phyloP scores from a whole-genome alignment of 2,797 vertebrate genomes.

The Propithecus deckenii region DNA sequence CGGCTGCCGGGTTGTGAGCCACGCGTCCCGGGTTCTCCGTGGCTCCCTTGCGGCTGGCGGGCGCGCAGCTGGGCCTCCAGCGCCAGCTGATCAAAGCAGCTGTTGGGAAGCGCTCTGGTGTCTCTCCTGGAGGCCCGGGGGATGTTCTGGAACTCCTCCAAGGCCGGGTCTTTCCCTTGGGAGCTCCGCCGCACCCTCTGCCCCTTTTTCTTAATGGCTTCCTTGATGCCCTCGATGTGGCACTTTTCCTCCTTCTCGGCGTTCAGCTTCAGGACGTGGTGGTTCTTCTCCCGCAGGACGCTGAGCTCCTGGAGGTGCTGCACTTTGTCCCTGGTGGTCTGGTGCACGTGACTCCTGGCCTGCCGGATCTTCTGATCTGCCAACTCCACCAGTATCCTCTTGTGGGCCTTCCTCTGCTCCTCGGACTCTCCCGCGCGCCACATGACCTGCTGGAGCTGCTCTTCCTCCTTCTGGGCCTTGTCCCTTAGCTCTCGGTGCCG shows the following conservation, averaged over 20 bases:
- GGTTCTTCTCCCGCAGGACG: constrained; percentile 77
- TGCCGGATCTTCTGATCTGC: constrained; percentile 80
- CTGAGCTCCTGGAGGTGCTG: constrained; percentile 70
- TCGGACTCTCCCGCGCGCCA: constrained; percentile 72
- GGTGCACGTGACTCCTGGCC: constrained; percentile 69
- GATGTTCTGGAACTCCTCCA: constrained; percentile 83
- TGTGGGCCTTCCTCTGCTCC: constrained; percentile 77
- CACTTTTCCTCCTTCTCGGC: constrained; percentile 84
- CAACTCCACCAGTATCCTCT: constrained; percentile 78
- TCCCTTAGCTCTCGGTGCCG: constrained; percentile 78
- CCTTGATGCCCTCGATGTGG: constrained; percentile 74
- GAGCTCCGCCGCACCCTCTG: constrained; percentile 82
- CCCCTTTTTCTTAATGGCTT: constrained; percentile 82
- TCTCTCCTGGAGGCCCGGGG: constrained; percentile 86
- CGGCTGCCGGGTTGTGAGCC: background rate
- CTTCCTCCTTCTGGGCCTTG: constrained; percentile 78
- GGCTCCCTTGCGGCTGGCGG: constrained; percentile 76
- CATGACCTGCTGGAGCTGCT: constrained; percentile 79
- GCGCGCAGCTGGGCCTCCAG: constrained; percentile 83
- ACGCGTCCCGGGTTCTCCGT: constrained; percentile 36
- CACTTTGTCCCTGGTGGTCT: constrained; percentile 61
- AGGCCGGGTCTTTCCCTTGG: constrained; percentile 80
- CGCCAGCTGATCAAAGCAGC: constrained; percentile 83
- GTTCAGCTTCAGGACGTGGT: constrained; percentile 82
- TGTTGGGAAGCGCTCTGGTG: constrained; percentile 77